Evolutionary conservation across 2,797 vertebrate genomes (phyloP).

Genomic region (Melanogrammus aeglefinus): DNA sequence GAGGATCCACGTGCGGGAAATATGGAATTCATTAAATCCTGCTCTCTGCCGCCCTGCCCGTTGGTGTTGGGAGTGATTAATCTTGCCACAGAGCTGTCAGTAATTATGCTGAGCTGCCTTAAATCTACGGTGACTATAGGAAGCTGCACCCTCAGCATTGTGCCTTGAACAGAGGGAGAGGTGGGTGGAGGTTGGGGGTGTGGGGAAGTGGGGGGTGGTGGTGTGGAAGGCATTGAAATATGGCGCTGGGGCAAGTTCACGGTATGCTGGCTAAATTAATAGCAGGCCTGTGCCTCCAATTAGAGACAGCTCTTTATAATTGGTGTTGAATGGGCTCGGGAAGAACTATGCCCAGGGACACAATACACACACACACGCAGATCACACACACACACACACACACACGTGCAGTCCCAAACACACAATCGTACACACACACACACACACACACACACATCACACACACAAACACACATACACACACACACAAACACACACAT

Average conservation of each 20-base stretch:
- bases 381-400: constrained; percentile 11
- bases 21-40: constrained; percentile 53
- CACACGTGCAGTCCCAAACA: constrained; percentile 21
- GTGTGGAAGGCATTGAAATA: constrained; percentile 45
- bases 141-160: constrained; percentile 68
- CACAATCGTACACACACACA: constrained; percentile 12
- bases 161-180: constrained; percentile 40
- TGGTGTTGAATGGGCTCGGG: constrained; percentile 70
- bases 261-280: constrained; percentile 72
- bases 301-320: constrained; percentile 74
- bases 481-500: neutral
- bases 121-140: constrained; percentile 48
- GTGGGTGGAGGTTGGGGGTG: constrained; percentile 20
- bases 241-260: constrained; percentile 57
- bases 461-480: constrained; percentile 19
- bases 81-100: constrained; percentile 64
- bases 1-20: constrained; percentile 35
- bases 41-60: constrained; percentile 37
- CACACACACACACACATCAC: too few species aligned
- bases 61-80: constrained; percentile 62
- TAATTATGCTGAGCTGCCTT: constrained; percentile 66
- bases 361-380: constrained; percentile 20
- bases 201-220: constrained; percentile 25
- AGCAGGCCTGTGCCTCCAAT: constrained; percentile 70
- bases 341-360: constrained; percentile 61